phyloP scores from a whole-genome alignment of 37 sponge, comb jelly and placozoan species.

The Halichondria panicea region DNA sequence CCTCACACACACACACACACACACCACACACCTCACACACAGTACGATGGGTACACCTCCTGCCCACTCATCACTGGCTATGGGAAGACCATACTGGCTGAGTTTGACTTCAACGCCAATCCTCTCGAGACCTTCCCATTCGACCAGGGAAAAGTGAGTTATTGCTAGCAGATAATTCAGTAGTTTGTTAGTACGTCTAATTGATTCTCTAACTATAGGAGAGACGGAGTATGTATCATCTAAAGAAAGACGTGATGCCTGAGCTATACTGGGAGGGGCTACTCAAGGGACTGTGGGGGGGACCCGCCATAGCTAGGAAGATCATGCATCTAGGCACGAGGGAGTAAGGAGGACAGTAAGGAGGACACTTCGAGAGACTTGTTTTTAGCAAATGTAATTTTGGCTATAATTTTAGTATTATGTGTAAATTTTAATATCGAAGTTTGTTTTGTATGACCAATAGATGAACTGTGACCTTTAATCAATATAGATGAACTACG shows the following conservation, averaged over 20 bases:
- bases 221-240: slow-evolving; percentile 55
- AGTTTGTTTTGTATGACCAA: too few species aligned
- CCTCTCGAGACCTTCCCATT: slow-evolving; percentile 92
- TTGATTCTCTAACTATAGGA: slow-evolving; percentile 36
- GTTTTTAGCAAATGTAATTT: too few species aligned
- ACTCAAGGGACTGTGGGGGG: slow-evolving; percentile 71
- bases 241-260: slow-evolving; percentile 83
- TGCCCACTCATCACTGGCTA: slow-evolving; percentile 84
- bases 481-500: too few species aligned
- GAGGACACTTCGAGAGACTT: too few species aligned
- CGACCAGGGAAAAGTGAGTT: slow-evolving; percentile 83
- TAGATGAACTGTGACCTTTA: too few species aligned
- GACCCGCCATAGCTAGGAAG: slow-evolving; percentile 54
- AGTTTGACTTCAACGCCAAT: slow-evolving; percentile 83
- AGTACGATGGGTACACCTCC: slow-evolving; percentile 93
- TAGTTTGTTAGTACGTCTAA: neutral
- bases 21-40: neutral
- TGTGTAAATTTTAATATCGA: too few species aligned
- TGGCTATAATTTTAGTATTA: too few species aligned
- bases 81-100: slow-evolving; percentile 84
- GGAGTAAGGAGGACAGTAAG: too few species aligned
- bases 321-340: slow-evolving; percentile 27
- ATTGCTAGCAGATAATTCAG: neutral
- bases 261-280: slow-evolving; percentile 82
- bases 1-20: slow-evolving; percentile 13